Evolutionary conservation across 2,797 vertebrate species (phyloP).

Genomic region (Podarcis lilfordi): DNA sequence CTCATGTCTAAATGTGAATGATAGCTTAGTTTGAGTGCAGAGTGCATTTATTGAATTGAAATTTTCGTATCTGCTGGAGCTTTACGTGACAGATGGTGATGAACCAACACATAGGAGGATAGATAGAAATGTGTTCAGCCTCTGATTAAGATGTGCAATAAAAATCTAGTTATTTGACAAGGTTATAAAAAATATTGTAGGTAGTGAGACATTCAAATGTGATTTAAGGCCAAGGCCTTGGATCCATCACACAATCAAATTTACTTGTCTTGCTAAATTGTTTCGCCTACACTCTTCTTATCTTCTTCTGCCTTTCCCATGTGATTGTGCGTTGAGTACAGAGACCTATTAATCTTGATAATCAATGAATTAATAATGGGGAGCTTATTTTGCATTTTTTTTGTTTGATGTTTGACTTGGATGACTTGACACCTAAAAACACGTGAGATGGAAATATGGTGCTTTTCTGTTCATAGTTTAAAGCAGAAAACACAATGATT

Average conservation of each 20-base stretch:
- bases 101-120: constrained; percentile 63
- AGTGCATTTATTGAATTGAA: constrained; percentile 73
- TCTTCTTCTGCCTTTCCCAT: constrained; percentile 64
- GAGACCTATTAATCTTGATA: constrained; percentile 58
- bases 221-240: constrained; percentile 77
- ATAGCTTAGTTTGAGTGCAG: constrained; percentile 78
- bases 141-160: constrained; percentile 60
- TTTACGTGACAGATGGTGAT: constrained; percentile 79
- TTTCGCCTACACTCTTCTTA: constrained; percentile 81
- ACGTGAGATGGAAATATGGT: constrained; percentile 52
- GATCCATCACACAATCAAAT: constrained; percentile 75
- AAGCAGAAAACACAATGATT: constrained; percentile 59
- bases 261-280: constrained; percentile 81
- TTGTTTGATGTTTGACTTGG: constrained; percentile 51
- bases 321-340: constrained; percentile 56
- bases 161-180: constrained; percentile 75
- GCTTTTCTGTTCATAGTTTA: constrained; percentile 56
- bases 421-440: constrained; percentile 55
- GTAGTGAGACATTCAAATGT: constrained; percentile 76
- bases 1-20: constrained; percentile 84
- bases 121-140: constrained; percentile 58
- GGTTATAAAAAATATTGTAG: constrained; percentile 69
- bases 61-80: constrained; percentile 75
- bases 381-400: constrained; percentile 50
- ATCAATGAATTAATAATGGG: constrained; percentile 54